phyloP scores from a whole-genome alignment of 2,113 vertebrate genomes.

The Forbesichthys agassizii region DNA sequence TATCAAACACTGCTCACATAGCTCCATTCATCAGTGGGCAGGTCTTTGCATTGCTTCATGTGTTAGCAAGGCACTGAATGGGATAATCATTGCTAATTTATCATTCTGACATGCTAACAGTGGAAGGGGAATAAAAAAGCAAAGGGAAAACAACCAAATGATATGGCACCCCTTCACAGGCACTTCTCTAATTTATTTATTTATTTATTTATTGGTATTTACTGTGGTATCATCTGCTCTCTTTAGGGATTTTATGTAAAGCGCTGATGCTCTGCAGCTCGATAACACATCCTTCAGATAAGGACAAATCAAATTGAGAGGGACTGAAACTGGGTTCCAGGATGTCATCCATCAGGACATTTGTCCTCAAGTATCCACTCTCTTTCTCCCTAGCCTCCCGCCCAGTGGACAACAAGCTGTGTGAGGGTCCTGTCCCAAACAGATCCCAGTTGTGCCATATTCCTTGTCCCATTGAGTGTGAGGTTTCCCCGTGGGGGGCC shows the following conservation, averaged over 20 bases:
- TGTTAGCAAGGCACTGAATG: constrained; percentile 32
- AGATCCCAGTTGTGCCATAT: constrained; percentile 93
- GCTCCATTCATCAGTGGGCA: constrained; percentile 27
- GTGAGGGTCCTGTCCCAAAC: constrained; percentile 80
- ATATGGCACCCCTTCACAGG: constrained; percentile 30
- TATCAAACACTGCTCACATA: constrained; percentile 13
- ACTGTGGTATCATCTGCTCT: constrained; percentile 17
- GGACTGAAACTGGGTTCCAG: neutral
- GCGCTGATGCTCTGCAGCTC: constrained; percentile 11
- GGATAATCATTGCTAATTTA: constrained; percentile 60
- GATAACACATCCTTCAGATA: constrained; percentile 5
- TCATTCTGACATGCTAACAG: constrained; percentile 59
- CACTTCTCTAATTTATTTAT: neutral
- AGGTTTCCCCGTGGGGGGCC: constrained; percentile 90
- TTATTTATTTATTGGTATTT: neutral
- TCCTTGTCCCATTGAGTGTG: constrained; percentile 89
- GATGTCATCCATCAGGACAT: constrained; percentile 4
- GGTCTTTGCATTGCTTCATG: constrained; percentile 37
- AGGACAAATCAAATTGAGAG: neutral
- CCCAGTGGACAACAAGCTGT: constrained; percentile 85
- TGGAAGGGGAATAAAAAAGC: constrained; percentile 56
- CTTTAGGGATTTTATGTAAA: constrained; percentile 24
- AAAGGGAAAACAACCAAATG: constrained; percentile 27
- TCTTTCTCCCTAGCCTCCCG: constrained; percentile 79
- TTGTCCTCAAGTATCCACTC: neutral